These are phyloP conservation scores for Zootermopsis nevadensis DNA, from an alignment of 2,888 invertebrate species.

Conservation along the genomic window DNA sequence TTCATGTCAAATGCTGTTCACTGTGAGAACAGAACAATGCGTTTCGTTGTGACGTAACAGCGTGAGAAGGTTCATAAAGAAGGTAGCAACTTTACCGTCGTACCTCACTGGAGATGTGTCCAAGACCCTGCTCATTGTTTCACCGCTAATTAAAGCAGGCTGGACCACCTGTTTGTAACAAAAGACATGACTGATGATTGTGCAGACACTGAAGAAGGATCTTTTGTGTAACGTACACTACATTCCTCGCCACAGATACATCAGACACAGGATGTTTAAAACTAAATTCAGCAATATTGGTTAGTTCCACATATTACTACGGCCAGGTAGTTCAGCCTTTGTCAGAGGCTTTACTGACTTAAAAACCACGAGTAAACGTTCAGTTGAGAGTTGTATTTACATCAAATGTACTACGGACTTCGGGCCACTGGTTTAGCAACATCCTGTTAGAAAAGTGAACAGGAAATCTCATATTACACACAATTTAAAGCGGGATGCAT, in stretches of 20 bases:
- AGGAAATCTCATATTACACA: too few species aligned
- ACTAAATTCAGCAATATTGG: too few species aligned
- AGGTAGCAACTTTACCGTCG: background rate
- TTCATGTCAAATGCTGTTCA: background rate
- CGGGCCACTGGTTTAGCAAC: too few species aligned
- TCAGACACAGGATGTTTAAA: background rate
- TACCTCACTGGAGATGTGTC: background rate
- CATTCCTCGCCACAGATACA: background rate
- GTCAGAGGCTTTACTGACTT: too few species aligned
- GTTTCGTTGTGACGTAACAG: background rate
- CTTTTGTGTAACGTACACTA: background rate
- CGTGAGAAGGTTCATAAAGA: background rate
- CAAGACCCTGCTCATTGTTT: slow-evolving; percentile 1
- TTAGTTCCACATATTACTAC: too few species aligned
- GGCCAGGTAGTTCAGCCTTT: too few species aligned
- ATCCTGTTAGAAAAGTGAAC: too few species aligned
- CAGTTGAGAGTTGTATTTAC: too few species aligned
- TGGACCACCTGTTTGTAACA: background rate
- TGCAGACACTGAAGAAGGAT: background rate
- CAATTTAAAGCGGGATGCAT: too few species aligned
- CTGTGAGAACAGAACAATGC: background rate
- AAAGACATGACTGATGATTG: slow-evolving; percentile 25
- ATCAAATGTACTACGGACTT: too few species aligned
- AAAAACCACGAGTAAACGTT: too few species aligned
- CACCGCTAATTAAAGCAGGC: slow-evolving; percentile 11